Evolutionary conservation across 1,140 invertebrate species (phyloP).

Genomic region (Lepeophtheirus salmonis): DNA sequence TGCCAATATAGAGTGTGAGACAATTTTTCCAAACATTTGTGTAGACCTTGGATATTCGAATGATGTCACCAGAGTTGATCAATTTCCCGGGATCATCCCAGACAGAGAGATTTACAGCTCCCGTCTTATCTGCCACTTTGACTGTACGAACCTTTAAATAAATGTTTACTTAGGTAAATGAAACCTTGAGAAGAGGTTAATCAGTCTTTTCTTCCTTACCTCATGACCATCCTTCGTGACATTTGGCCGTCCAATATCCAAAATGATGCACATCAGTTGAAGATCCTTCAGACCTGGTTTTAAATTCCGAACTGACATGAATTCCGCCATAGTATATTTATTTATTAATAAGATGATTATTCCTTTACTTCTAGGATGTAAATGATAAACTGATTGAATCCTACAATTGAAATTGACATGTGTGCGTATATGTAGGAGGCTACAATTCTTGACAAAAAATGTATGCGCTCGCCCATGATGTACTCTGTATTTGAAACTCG

Average conservation of each 20-base stretch:
- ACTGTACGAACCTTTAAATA: too few species aligned
- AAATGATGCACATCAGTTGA: conserved; percentile 71
- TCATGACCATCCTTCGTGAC: conserved; percentile 80
- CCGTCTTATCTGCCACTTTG: conserved; percentile 77
- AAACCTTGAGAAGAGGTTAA: too few species aligned
- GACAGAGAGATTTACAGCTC: conserved; percentile 80
- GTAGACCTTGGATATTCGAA: conserved; percentile 70
- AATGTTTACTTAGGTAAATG: too few species aligned
- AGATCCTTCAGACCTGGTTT: conserved; percentile 75
- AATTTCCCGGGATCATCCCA: conserved; percentile 84
- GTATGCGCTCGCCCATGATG: too few species aligned
- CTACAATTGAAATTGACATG: too few species aligned
- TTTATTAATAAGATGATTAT: conserved; percentile 6
- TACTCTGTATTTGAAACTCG: too few species aligned
- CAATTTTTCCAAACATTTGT: too few species aligned
- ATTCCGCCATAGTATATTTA: conserved; percentile 28
- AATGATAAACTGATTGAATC: too few species aligned
- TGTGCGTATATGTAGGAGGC: too few species aligned
- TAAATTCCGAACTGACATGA: conserved; percentile 54
- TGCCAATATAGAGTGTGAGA: conserved; percentile 80
- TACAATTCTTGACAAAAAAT: too few species aligned
- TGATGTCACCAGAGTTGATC: conserved; percentile 70
- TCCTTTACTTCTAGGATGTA: too few species aligned
- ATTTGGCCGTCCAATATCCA: conserved; percentile 68
- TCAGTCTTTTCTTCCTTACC: too few species aligned